These are phyloP conservation scores for Ifrita kowaldi DNA, from an alignment of 2,113 vertebrate species.

Conservation along the genomic window DNA sequence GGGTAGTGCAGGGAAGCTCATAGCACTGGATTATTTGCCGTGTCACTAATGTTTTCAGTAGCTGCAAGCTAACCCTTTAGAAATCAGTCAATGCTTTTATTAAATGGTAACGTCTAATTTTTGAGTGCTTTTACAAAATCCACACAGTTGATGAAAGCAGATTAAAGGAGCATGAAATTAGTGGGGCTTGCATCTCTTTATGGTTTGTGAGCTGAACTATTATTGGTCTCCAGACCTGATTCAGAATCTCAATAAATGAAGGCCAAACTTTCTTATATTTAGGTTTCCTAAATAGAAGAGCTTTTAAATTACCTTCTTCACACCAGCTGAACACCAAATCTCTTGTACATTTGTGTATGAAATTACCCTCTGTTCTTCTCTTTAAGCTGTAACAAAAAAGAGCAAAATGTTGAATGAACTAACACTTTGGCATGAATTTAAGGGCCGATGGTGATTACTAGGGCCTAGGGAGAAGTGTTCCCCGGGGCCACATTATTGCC, in stretches of 20 bases:
- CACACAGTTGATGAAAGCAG: conserved; percentile 46
- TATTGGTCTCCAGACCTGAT: conserved; percentile 40
- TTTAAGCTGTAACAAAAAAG: conserved; percentile 18
- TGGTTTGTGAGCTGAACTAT: conserved; percentile 30
- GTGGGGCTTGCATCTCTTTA: conserved; percentile 18
- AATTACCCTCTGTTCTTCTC: conserved; percentile 38
- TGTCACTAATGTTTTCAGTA: conserved; percentile 32
- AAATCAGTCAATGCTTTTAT: conserved; percentile 53
- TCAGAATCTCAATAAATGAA: conserved; percentile 6
- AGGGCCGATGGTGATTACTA: neutral
- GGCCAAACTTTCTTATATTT: conserved; percentile 37
- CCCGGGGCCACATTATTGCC: neutral
- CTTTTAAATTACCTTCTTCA: conserved; percentile 45
- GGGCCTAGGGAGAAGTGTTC: neutral
- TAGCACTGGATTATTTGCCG: neutral
- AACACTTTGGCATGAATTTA: neutral
- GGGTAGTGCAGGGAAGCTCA: neutral
- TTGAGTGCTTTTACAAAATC: conserved; percentile 36
- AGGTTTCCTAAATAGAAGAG: conserved; percentile 35
- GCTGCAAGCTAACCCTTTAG: conserved; percentile 33
- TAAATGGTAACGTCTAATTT: conserved; percentile 59
- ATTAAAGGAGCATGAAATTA: conserved; percentile 61
- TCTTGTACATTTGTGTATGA: conserved; percentile 40
- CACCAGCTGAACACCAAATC: conserved; percentile 39
- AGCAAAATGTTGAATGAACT: conserved; percentile 33